phyloP scores from a whole-genome alignment of 2,888 invertebrate genomes.

The Athalia rosae region DNA sequence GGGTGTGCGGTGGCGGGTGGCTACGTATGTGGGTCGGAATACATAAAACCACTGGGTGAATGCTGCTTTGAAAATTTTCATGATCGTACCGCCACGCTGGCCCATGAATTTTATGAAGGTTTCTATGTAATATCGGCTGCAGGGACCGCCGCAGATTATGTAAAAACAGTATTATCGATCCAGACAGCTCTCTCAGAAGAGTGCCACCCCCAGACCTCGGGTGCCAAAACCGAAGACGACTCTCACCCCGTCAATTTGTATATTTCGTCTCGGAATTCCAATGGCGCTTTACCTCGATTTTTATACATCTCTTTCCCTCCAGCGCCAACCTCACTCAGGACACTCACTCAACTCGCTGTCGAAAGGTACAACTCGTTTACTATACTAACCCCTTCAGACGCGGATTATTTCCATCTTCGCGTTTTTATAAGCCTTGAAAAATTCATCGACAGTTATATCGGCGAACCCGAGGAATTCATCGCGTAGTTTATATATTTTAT shows the following conservation, averaged over 20 bases:
- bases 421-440: too few relatives aligned
- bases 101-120: constrained; percentile 40
- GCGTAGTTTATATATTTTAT: too few relatives aligned
- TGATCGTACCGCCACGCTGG: constrained; percentile 31
- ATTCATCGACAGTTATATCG: too few relatives aligned
- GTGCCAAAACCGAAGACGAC: neutral
- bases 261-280: constrained; percentile 8
- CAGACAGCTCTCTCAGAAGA: neutral
- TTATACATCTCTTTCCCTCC: neutral
- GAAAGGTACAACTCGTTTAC: too few relatives aligned
- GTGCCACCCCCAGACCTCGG: neutral
- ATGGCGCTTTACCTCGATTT: constrained; percentile 14
- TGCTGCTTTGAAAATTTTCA: constrained; percentile 32
- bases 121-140: constrained; percentile 31
- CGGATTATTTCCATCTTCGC: too few relatives aligned
- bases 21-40: too few relatives aligned
- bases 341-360: neutral
- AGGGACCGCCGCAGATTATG: constrained; percentile 32
- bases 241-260: constrained; percentile 11
- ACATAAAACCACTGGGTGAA: too few relatives aligned
- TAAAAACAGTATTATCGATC: constrained; percentile 40
- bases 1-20: neutral
- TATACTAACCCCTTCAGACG: too few relatives aligned
- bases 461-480: too few relatives aligned
- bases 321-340: neutral